Percentiles rank a stretch among this genome's conserved stretches.
Conservation (phyloP, 2,113 vertebrate species). For the Crotalus horridus region DNA sequence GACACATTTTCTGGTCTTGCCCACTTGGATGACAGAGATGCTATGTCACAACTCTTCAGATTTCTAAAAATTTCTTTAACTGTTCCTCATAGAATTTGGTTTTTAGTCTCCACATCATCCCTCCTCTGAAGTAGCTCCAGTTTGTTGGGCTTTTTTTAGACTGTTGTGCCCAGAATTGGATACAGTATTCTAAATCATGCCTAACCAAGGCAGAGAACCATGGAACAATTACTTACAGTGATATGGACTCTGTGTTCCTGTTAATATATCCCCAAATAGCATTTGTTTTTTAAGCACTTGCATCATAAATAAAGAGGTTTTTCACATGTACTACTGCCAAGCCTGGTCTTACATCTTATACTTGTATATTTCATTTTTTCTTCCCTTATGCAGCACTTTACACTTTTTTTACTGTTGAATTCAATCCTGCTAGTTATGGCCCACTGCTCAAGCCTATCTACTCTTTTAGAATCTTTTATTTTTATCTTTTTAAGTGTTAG, state of each 20-base stretch:
- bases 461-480: not conserved
- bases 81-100: not conserved
- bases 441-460: not conserved
- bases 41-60: not conserved
- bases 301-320: not conserved
- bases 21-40: not conserved
- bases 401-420: not conserved
- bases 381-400: not conserved
- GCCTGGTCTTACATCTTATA: not conserved
- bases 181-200: not conserved
- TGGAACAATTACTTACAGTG: not conserved
- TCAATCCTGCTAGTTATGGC: not conserved
- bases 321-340: not conserved
- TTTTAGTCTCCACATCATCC: not conserved
- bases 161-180: not conserved
- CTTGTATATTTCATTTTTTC: not conserved
- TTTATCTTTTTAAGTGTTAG: not conserved
- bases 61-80: not conserved
- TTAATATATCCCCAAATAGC: not conserved
- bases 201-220: not conserved
- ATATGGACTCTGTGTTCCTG: not conserved
- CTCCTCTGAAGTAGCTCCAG: not conserved
- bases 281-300: not conserved
- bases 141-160: not conserved
- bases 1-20: not conserved